These are phyloP conservation scores for Dryadula phaetusa DNA, from an alignment of 2,888 invertebrate species.

Conservation along the genomic window DNA sequence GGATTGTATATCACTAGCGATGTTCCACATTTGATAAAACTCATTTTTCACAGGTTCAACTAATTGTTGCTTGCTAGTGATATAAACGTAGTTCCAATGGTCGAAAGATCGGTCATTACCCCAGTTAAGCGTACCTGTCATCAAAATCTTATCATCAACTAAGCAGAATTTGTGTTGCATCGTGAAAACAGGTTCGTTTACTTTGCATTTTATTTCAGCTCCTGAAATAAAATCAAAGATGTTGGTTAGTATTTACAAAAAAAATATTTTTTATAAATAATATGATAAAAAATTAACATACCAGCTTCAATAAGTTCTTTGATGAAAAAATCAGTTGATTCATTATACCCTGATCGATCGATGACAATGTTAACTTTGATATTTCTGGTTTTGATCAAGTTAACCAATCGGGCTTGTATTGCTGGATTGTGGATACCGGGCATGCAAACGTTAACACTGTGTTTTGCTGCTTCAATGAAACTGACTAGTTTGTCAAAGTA, in stretches of 20 bases:
- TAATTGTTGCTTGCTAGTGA: constrained; percentile 84
- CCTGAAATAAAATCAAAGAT: constrained; percentile 68
- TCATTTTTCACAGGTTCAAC: constrained; percentile 83
- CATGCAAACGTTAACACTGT: constrained; percentile 75
- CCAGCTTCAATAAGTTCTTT: constrained; percentile 74
- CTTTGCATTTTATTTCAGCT: constrained; percentile 81
- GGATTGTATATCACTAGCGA: constrained; percentile 48
- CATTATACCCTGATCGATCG: constrained; percentile 70
- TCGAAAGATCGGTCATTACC: constrained; percentile 88
- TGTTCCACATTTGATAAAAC: constrained; percentile 86
- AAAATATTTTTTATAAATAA: background rate
- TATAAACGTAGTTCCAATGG: constrained; percentile 88
- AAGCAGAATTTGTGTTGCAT: constrained; percentile 93
- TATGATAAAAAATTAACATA: constrained; percentile 50
- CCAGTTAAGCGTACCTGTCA: constrained; percentile 91
- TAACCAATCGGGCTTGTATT: constrained; percentile 72
- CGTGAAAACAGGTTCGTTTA: constrained; percentile 65
- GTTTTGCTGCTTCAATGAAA: constrained; percentile 71
- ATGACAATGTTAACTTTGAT: constrained; percentile 72
- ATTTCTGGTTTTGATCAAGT: constrained; percentile 66
- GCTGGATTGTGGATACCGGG: constrained; percentile 78
- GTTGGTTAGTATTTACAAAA: background rate
- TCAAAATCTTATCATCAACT: constrained; percentile 85
- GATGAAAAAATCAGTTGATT: constrained; percentile 70
- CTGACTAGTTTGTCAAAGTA: constrained; percentile 77